These are phyloP conservation scores for Hapalemur alaotrensis DNA, from an alignment of 2,797 vertebrate species.

Conservation along the genomic window DNA sequence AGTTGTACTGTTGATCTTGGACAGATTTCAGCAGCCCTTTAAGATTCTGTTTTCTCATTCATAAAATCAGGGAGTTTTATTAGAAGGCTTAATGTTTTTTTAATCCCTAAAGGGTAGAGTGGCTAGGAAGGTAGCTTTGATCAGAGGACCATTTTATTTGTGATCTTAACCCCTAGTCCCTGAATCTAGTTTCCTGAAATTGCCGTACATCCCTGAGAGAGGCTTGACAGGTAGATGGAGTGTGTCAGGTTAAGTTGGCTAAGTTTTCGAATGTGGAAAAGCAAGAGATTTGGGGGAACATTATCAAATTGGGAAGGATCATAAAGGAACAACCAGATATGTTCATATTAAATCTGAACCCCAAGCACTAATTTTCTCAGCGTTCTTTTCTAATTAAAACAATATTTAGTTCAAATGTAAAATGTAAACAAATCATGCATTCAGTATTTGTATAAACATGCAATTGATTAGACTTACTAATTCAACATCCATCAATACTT, in stretches of 20 bases:
- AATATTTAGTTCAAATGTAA: background rate
- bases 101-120: background rate
- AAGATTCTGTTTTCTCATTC: background rate
- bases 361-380: background rate
- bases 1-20: background rate
- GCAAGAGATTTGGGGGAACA: background rate
- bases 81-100: background rate
- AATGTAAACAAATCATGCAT: background rate
- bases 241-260: background rate
- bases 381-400: background rate
- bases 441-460: background rate
- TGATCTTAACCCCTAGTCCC: background rate
- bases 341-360: background rate
- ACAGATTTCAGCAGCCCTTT: background rate
- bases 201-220: background rate
- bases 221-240: background rate
- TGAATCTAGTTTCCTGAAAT: background rate
- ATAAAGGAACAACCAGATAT: background rate
- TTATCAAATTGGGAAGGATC: background rate
- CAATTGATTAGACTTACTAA: background rate
- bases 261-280: background rate
- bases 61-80: background rate
- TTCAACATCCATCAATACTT: background rate
- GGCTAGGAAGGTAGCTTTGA: background rate
- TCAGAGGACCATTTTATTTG: background rate